Evolutionary conservation across 2,113 vertebrate genomes (phyloP), one percentile per base, ranked within the genome.

Genomic region (Turdus rufiventris): DNA sequence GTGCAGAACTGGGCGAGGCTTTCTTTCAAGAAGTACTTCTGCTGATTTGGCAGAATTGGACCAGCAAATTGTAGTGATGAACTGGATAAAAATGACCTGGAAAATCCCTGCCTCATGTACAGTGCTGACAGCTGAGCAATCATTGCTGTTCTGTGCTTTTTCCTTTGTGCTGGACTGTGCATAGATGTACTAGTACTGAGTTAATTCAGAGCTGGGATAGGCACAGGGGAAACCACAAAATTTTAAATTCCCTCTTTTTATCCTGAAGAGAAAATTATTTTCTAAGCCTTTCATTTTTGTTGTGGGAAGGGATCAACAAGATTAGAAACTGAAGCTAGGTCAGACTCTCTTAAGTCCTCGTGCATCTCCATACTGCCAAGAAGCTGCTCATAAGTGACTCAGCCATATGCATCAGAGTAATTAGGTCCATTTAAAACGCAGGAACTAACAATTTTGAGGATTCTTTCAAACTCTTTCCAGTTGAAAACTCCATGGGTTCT

Each of bases 51-150:
- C 92, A 93, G 95, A 93, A 94, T 71, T 56, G 31, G 36, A 67
- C 63, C 31, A 75, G 57, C 65, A 90, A 95, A 95, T 86, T 86
- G 89, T 58, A 88, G 61, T 84, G 90, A 94, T 91, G 88, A 93
- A 92, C 54, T 75, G 67, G 76, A 94, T 94, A 78, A 96, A 97
- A 96, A 93, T 76, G 82, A 80, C 89, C 93, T 91, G 89, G 89
- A 97, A 97, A 97, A 96, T 95, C 92, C 85, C 92, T 93, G 82
- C 72, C 70, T 91, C 93, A 81, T 54, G 76, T 90, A 88, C 92
- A 95, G 85, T 86, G 88, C 93, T 96, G 85, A 96, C 91, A 95
- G 93, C 94, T 96, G 92, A 96, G 87, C 91, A 88, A 88, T 94
- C 90, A 80, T 9, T 96, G 95, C 90, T 93, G 68, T 72, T 77